Percentiles rank a stretch among this genome's conserved stretches.
Conservation (phyloP, 2,113 vertebrate genomes). For the Coryphaenoides rupestris region DNA sequence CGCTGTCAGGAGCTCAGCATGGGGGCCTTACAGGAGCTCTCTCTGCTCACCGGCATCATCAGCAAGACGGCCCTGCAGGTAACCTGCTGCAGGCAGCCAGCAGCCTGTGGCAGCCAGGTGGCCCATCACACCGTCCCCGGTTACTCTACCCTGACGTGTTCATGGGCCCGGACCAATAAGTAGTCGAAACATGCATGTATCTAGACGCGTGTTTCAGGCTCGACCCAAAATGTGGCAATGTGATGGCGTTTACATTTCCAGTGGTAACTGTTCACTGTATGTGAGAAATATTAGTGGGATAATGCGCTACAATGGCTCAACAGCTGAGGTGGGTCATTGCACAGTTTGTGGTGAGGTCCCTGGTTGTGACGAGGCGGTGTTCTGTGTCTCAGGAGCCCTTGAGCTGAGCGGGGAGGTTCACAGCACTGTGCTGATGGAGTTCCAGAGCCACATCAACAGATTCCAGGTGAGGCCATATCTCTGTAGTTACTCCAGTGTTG, state of each 20-base stretch:
- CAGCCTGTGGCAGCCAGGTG: neutral
- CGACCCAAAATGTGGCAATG: too few relatives aligned
- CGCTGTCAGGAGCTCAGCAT: constrained; percentile 86
- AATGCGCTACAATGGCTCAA: neutral
- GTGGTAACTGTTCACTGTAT: too few relatives aligned
- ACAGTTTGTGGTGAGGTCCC: neutral
- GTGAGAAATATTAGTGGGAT: neutral
- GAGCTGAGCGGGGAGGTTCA: constrained; percentile 81
- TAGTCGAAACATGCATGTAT: too few relatives aligned
- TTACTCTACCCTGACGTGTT: neutral
- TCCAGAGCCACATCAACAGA: constrained; percentile 88
- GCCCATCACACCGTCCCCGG: neutral
- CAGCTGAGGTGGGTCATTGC: neutral
- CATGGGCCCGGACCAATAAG: too few relatives aligned
- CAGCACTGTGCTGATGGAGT: constrained; percentile 83
- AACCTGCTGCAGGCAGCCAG: too few relatives aligned
- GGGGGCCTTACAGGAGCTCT: constrained; percentile 88
- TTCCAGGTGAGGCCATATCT: constrained; percentile 81
- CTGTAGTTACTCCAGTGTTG: too few relatives aligned
- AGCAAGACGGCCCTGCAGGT: constrained; percentile 96
- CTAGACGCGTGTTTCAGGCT: too few relatives aligned
- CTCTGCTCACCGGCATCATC: constrained; percentile 90
- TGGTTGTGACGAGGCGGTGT: constrained; percentile 2
- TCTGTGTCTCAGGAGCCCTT: constrained; percentile 75
- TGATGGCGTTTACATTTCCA: too few relatives aligned